Evolutionary conservation across 2,797 vertebrate species (phyloP).

Genomic region (Bufotes viridis): DNA sequence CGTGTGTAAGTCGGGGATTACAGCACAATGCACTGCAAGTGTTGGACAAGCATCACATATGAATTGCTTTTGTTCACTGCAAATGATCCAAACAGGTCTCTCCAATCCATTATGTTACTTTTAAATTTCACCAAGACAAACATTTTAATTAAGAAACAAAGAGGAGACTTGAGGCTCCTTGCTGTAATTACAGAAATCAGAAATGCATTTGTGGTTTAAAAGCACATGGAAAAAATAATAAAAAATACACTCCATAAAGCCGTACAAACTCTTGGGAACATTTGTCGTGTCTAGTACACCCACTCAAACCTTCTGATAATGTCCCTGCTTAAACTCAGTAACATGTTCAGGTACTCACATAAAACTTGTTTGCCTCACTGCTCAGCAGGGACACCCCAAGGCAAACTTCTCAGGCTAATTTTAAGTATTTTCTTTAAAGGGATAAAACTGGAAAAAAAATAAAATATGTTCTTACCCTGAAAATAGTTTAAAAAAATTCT

Average conservation of each 20-base stretch:
- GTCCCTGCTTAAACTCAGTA: slow-evolving; percentile 35
- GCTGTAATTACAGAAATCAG: slow-evolving; percentile 2
- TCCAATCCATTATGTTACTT: not conserved
- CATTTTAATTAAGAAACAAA: slow-evolving; percentile 30
- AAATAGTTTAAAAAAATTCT: too few relatives aligned
- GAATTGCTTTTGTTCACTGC: not conserved
- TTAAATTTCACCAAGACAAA: slow-evolving; percentile 5
- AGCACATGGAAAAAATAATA: not conserved
- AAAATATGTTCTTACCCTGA: too few relatives aligned
- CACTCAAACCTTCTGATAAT: slow-evolving; percentile 18
- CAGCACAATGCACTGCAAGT: not conserved
- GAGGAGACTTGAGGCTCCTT: slow-evolving; percentile 15
- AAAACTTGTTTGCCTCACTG: not conserved
- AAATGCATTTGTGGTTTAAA: slow-evolving; percentile 30
- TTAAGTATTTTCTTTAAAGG: too few relatives aligned
- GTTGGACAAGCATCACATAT: not conserved
- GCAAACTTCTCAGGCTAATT: not conserved
- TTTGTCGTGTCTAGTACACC: slow-evolving; percentile 36
- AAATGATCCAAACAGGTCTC: not conserved
- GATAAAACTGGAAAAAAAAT: too few relatives aligned
- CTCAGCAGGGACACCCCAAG: not conserved
- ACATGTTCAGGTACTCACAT: slow-evolving; percentile 31
- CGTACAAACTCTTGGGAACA: slow-evolving; percentile 33
- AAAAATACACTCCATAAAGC: slow-evolving; percentile 16
- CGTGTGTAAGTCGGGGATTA: not conserved